Evolutionary conservation across 2,113 vertebrate species (phyloP).

Genomic region (Phrynosoma platyrhinos): DNA sequence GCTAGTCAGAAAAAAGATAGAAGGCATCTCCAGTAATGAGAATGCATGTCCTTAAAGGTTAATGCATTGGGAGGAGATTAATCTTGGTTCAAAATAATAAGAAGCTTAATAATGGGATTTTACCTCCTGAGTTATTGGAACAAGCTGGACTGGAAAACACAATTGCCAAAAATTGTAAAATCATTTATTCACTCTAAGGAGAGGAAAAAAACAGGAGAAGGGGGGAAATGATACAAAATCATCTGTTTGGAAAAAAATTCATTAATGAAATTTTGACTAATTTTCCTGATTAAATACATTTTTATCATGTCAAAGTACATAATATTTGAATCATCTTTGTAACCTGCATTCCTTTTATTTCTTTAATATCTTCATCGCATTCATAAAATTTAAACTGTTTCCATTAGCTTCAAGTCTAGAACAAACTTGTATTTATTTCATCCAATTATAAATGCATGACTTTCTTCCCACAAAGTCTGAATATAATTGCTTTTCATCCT

Average conservation of each 20-base stretch:
- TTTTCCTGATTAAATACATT: background rate
- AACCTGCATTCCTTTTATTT: background rate
- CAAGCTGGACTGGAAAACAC: background rate
- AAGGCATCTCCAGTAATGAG: background rate
- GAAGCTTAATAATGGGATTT: conserved; percentile 27
- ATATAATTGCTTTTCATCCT: background rate
- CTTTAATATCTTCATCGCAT: background rate
- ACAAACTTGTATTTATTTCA: background rate
- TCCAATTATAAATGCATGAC: background rate
- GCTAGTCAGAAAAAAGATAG: background rate
- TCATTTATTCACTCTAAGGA: background rate
- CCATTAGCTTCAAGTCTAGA: background rate
- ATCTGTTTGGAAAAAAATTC: too few species aligned
- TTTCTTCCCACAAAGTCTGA: too few species aligned
- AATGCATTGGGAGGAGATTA: conserved; percentile 29
- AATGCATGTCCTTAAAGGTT: background rate
- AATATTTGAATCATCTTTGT: background rate
- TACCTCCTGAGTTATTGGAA: conserved; percentile 25
- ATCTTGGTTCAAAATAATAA: conserved; percentile 7
- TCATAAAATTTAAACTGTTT: background rate
- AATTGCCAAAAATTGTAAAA: background rate
- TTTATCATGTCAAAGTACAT: background rate
- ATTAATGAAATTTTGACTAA: background rate
- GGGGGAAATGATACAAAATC: background rate
- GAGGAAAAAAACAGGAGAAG: background rate